Percentiles rank a stretch among this genome's conserved stretches.
Conservation (phyloP, 64 coral and sea anemone genomes). For the Actinia equina region DNA sequence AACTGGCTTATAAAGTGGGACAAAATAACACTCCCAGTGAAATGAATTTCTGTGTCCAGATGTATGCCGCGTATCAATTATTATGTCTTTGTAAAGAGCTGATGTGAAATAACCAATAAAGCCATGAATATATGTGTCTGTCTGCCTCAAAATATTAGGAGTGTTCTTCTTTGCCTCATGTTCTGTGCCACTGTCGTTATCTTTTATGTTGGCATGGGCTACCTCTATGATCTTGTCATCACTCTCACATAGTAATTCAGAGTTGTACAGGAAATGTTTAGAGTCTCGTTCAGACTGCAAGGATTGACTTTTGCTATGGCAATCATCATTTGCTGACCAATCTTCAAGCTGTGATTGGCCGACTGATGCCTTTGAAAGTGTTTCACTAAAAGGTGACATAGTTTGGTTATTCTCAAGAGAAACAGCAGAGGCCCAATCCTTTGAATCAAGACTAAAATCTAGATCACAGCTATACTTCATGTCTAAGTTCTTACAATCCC, state of each 20-base stretch:
- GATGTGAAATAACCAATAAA: conserved; percentile 62
- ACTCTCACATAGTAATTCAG: neutral
- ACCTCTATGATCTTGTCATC: neutral
- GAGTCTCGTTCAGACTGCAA: neutral
- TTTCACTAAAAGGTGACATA: no score
- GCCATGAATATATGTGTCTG: conserved; percentile 33
- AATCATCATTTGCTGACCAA: neutral
- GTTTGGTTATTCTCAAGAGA: neutral
- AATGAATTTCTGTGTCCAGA: conserved; percentile 32
- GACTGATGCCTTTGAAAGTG: neutral
- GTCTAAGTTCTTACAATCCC: conserved; percentile 9
- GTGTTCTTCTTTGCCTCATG: neutral
- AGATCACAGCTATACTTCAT: conserved; percentile 5
- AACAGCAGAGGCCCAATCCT: neutral
- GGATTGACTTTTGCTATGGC: neutral
- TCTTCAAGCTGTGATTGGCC: neutral
- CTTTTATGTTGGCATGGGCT: neutral
- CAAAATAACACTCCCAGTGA: conserved; percentile 70
- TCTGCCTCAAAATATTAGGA: neutral
- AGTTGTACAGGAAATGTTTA: neutral
- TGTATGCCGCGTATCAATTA: conserved; percentile 53
- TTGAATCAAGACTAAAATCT: conserved; percentile 9
- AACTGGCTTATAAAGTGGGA: conserved; percentile 42
- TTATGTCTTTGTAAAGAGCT: conserved; percentile 43
- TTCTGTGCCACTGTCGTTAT: neutral